Evolutionary conservation across 2,797 vertebrate genomes (phyloP).

Genomic region (Orientallactaga sibirica): DNA sequence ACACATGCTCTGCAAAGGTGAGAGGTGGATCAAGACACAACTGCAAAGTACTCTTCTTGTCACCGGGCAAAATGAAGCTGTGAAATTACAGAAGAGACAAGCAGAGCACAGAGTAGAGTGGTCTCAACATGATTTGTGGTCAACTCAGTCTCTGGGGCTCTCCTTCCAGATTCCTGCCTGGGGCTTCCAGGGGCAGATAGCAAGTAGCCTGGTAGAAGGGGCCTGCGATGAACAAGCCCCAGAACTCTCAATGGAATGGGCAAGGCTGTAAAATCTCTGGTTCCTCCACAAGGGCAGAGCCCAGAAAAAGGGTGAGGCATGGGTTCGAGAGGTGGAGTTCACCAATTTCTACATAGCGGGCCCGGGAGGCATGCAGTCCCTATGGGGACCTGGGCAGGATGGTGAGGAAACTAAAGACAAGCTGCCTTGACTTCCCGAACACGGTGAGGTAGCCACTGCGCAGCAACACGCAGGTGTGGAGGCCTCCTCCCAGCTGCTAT

Average conservation of each 20-base stretch:
- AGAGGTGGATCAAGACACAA: not conserved
- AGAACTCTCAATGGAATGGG: not conserved
- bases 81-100: not conserved
- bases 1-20: not conserved
- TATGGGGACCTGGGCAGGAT: not conserved
- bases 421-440: not conserved
- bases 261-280: not conserved
- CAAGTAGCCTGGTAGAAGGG: not conserved
- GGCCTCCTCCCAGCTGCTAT: not conserved
- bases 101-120: accelerated
- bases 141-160: not conserved
- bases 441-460: not conserved
- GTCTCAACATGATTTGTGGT: not conserved
- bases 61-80: not conserved
- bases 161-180: not conserved
- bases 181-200: not conserved
- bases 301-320: not conserved
- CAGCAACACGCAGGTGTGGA: not conserved
- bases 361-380: not conserved
- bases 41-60: accelerated
- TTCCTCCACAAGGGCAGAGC: not conserved
- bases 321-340: not conserved
- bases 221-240: not conserved
- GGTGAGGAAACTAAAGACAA: not conserved
- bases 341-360: not conserved